Percentiles rank a stretch among this genome's conserved stretches.
Evolutionary conservation across 2,797 vertebrate species (phyloP).

Genomic region (Hipposideros larvatus): DNA sequence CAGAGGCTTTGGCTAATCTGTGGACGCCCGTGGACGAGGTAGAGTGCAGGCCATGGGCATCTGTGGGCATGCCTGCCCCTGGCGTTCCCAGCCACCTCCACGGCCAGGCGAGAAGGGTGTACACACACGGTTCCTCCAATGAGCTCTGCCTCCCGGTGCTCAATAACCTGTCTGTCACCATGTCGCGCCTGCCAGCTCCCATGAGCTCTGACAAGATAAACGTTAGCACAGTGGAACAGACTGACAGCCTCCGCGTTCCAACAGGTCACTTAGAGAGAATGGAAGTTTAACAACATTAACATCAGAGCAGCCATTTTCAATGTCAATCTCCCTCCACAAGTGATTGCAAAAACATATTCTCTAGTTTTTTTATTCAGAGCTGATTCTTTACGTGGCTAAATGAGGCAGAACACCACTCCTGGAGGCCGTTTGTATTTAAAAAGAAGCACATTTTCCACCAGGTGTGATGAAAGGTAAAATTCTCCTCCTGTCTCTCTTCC

Average conservation of each 20-base stretch:
- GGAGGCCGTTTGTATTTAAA: rapidly evolving
- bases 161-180: background rate
- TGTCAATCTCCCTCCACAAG: background rate
- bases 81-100: background rate
- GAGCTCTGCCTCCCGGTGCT: background rate
- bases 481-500: rapidly evolving
- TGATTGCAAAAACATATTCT: rapidly evolving
- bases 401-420: rapidly evolving
- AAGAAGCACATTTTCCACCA: rapidly evolving
- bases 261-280: background rate
- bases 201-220: background rate
- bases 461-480: background rate
- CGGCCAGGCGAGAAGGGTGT: background rate
- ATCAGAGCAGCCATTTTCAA: background rate
- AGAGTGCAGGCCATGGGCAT: rapidly evolving
- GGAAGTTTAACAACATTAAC: background rate
- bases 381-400: background rate
- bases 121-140: no score
- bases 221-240: background rate
- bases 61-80: no score
- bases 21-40: background rate
- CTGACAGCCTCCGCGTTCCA: background rate
- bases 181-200: background rate
- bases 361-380: background rate
- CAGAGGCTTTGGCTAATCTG: background rate